Evolutionary conservation across 2,888 invertebrate species (phyloP), one percentile per base, ranked within the genome.

Genomic region (Silvanus unidentatus): DNA sequence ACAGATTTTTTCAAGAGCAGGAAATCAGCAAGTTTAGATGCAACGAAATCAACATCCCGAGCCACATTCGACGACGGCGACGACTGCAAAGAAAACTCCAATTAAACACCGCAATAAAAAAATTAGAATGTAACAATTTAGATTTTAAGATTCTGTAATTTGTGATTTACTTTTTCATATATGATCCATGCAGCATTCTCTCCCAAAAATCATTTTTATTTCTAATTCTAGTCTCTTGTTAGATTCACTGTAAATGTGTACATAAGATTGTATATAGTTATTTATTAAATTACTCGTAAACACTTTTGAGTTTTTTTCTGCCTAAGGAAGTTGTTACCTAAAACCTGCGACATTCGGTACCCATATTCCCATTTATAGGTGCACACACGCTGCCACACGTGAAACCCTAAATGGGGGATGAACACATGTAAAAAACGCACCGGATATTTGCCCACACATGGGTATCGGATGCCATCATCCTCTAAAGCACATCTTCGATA

Each of bases 391-490:
- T 12, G 32, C 32, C 32, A 32, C 32, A 32, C 32, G 32, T 32
- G 32, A 32, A 32, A 32, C 10, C 10, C n/a, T 12, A 9, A 8
- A 22, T 22, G 8, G 22, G 22, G 13, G 32, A n/a, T 32, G 11
- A 4, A 9, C 32, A 32, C 4, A 32, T 32, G 32, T 12, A 32
- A 32, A 32, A 22, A 22, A 22, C 4, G 32, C 32, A 37, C 37
- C 37, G 37, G 37, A 37, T 37, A 37, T 37, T 37, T 37, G 37
- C 15, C 16, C 37, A 13, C 37, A 37, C 37, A 37, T 37, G 37
- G n/a, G 16, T 37, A 37, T 37, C 37, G 37, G 16, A 37, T 37
- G 9, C 37, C 37, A 37, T 6, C 37, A 32, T 32, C 32, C 13
- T 32, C n/a, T n/a, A n/a, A n/a, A 22, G 22, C 3, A 22, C 22